phyloP scores from a whole-genome alignment of 2,888 invertebrate genomes.

The Frankliniella fusca region DNA sequence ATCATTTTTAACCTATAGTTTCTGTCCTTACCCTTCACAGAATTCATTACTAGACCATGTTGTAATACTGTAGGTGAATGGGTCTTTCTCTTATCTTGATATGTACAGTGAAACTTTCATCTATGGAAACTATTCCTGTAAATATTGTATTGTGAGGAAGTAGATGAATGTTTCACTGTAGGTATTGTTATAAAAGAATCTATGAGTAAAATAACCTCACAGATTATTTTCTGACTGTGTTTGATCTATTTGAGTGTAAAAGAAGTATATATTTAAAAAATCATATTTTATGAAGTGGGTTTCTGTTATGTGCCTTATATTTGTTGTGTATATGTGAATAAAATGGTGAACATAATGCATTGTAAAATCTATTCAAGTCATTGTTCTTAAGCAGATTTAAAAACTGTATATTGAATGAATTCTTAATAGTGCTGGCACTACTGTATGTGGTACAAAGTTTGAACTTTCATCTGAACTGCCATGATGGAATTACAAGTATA shows the following conservation, averaged over 20 bases:
- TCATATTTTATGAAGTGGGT: slow-evolving; percentile 2
- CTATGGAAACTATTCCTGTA: background rate
- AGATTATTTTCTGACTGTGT: background rate
- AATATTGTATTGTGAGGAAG: background rate
- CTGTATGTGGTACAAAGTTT: slow-evolving; percentile 6
- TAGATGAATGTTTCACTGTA: slow-evolving; percentile 3
- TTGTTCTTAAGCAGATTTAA: slow-evolving; percentile 5
- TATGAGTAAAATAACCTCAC: background rate
- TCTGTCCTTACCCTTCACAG: background rate
- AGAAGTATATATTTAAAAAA: background rate
- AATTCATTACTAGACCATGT: background rate
- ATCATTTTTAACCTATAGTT: background rate
- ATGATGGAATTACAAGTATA: too few relatives aligned
- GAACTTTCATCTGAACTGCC: background rate
- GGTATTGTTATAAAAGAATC: background rate
- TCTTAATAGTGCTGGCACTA: slow-evolving; percentile 16
- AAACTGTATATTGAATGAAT: slow-evolving; percentile 11
- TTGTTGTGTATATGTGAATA: slow-evolving; percentile 12
- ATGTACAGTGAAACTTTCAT: background rate
- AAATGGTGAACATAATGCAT: background rate
- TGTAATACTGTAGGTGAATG: background rate
- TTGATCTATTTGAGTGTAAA: background rate
- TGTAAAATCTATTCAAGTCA: slow-evolving; percentile 25
- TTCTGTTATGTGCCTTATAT: slow-evolving; percentile 17
- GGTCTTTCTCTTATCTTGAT: background rate